These are phyloP conservation scores for Melipona quadrifasciata DNA, from an alignment of 1,140 invertebrate genomes.

Conservation along the genomic window DNA sequence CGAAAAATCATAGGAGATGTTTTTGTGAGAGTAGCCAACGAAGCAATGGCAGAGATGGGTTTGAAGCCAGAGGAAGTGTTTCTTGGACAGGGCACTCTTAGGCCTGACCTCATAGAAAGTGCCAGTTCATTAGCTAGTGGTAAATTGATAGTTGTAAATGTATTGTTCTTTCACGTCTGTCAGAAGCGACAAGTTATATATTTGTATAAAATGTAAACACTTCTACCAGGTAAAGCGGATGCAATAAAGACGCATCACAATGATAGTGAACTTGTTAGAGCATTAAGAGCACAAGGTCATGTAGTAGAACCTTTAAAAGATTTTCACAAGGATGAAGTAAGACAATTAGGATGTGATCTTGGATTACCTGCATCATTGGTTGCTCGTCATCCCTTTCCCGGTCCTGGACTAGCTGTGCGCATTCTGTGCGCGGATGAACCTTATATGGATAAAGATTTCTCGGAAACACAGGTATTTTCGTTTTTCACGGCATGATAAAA, in stretches of 20 bases:
- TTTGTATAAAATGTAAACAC: slow-evolving; percentile 16
- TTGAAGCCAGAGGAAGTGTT: slow-evolving; percentile 93
- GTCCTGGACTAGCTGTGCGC: slow-evolving; percentile 96
- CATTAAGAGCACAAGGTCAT: slow-evolving; percentile 91
- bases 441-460: slow-evolving; percentile 97
- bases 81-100: slow-evolving; percentile 94
- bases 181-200: background rate
- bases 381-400: slow-evolving; percentile 98
- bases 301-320: slow-evolving; percentile 99
- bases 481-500: background rate
- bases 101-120: slow-evolving; percentile 99
- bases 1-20: slow-evolving; percentile 99
- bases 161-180: slow-evolving; percentile 18
- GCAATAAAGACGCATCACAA: slow-evolving; percentile 99
- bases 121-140: slow-evolving; percentile 93
- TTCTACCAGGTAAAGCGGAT: slow-evolving; percentile 87
- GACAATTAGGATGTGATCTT: slow-evolving; percentile 92
- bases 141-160: slow-evolving; percentile 72
- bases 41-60: slow-evolving; percentile 91
- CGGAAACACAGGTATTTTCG: slow-evolving; percentile 91
- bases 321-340: slow-evolving; percentile 99
- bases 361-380: slow-evolving; percentile 94
- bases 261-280: slow-evolving; percentile 97
- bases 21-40: slow-evolving; percentile 95
- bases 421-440: slow-evolving; percentile 98